These are phyloP conservation scores for Augochlora pura DNA, from an alignment of 1,140 invertebrate genomes.

Conservation along the genomic window DNA sequence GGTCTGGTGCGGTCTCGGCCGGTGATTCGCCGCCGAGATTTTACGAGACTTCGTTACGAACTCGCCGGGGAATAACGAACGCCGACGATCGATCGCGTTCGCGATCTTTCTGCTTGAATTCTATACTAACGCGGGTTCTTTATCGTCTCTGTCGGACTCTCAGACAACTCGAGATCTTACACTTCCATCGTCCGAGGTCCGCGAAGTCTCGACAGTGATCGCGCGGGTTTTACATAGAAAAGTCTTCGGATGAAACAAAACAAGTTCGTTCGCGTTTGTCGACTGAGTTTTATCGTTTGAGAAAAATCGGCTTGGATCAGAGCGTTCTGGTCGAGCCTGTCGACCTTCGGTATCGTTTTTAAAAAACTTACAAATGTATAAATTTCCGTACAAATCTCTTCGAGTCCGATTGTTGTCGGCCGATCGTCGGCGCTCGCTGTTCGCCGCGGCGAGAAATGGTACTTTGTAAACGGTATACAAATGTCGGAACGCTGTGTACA, in stretches of 20 bases:
- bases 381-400: not conserved
- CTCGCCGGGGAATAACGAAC: not conserved
- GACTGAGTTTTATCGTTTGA: too few species aligned
- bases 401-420: not conserved
- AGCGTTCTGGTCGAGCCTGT: too few species aligned
- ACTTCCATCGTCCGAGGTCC: not conserved
- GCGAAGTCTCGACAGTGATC: not conserved
- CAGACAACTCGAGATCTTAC: not conserved
- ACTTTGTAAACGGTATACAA: conserved; percentile 61
- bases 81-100: not conserved
- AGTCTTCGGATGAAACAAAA: too few species aligned
- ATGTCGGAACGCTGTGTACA: conserved; percentile 53
- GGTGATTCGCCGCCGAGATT: not conserved
- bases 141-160: too few species aligned
- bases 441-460: conserved; percentile 11
- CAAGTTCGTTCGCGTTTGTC: too few species aligned
- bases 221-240: not conserved
- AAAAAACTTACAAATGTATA: too few species aligned
- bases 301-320: too few species aligned
- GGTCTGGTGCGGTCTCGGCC: not conserved
- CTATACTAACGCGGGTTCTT: too few species aligned
- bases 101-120: too few species aligned
- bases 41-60: not conserved
- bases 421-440: conserved; percentile 14
- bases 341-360: too few species aligned